Evolutionary conservation across 2,113 vertebrate species (phyloP).

Genomic region (Aptenodytes forsteri): DNA sequence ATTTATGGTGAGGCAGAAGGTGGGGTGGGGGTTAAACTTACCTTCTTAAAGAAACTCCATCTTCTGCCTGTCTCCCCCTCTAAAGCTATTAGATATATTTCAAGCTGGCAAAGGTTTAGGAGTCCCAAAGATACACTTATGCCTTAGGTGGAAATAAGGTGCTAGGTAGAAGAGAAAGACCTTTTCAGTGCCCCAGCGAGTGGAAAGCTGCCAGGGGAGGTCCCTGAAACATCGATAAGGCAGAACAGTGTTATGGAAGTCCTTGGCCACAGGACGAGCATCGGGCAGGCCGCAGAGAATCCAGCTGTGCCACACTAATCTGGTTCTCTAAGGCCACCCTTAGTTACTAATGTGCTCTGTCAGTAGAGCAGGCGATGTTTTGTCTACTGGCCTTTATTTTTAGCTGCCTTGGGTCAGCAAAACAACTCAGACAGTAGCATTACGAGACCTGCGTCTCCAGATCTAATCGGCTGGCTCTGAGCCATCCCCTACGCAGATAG

Average conservation of each 20-base stretch:
- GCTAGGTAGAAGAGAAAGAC: not conserved
- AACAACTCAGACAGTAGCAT: not conserved
- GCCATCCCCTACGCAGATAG: rapidly evolving
- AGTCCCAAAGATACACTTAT: not conserved
- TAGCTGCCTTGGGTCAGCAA: not conserved
- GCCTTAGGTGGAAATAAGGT: not conserved
- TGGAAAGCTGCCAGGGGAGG: not conserved
- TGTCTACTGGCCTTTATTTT: not conserved
- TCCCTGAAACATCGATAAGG: not conserved
- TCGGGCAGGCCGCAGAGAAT: not conserved
- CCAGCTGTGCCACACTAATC: not conserved
- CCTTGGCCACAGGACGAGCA: rapidly evolving
- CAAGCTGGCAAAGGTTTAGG: not conserved
- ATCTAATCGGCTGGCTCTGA: not conserved
- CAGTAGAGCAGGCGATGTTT: not conserved
- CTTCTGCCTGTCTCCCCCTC: not conserved
- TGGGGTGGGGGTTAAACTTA: not conserved
- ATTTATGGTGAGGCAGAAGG: not conserved
- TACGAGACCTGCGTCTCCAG: not conserved
- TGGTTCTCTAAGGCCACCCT: not conserved
- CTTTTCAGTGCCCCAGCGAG: not conserved
- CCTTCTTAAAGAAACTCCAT: not conserved
- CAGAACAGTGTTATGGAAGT: not conserved
- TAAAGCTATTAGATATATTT: not conserved
- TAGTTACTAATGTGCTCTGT: not conserved